Conservation (phyloP, 2,888 invertebrate species). For the Drosophila monieri region DNA sequence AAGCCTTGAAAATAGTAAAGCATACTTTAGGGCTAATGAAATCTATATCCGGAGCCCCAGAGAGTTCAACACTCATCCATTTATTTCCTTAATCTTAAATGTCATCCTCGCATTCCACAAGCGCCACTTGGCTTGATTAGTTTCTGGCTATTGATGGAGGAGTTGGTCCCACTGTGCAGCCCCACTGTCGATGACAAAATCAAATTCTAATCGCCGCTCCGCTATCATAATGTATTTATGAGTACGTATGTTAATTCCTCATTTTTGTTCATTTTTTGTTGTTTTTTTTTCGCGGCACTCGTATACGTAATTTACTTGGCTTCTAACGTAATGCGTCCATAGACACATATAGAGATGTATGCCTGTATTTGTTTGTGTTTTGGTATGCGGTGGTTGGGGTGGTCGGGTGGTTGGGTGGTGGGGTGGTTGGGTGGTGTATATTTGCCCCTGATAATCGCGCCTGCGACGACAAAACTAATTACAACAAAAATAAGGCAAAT, state of each 20-base stretch:
- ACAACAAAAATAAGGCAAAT: slow-evolving; percentile 39
- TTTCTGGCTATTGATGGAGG: neutral
- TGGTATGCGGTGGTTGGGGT: slow-evolving; percentile 3
- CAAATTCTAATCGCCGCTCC: slow-evolving; percentile 61
- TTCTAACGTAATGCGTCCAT: slow-evolving; percentile 1
- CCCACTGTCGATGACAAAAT: slow-evolving; percentile 41
- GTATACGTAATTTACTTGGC: slow-evolving; percentile 23
- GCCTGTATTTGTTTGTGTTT: slow-evolving; percentile 5
- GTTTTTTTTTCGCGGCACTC: slow-evolving; percentile 22
- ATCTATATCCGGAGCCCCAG: too few species aligned
- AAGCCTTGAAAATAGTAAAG: too few species aligned
- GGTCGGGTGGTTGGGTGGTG: neutral
- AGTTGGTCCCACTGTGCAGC: slow-evolving; percentile 49
- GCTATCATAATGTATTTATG: slow-evolving; percentile 66
- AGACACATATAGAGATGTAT: neutral
- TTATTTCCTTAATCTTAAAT: neutral
- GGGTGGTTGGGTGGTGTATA: neutral
- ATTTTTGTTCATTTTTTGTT: neutral
- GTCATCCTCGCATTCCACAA: neutral
- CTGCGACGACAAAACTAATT: slow-evolving; percentile 39
- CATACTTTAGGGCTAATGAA: too few species aligned
- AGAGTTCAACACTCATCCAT: neutral
- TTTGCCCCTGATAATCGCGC: slow-evolving; percentile 43
- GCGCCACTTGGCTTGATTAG: neutral
- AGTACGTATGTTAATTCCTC: slow-evolving; percentile 33